Evolutionary conservation across 2,888 invertebrate genomes (phyloP), one percentile per base, ranked within the genome.

Genomic region (Choreutis nemorana): DNA sequence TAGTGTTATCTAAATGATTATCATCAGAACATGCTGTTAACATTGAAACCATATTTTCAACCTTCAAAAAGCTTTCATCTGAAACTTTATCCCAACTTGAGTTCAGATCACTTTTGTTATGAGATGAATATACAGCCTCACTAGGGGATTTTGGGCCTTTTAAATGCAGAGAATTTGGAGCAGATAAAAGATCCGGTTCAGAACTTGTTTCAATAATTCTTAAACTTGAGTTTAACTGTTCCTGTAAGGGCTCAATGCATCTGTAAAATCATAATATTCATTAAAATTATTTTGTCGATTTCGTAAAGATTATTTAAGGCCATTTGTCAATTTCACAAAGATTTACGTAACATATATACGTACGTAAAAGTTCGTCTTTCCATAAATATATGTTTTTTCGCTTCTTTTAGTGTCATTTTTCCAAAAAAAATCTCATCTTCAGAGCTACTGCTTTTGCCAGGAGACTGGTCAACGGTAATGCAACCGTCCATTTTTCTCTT

Each of bases 381-480:
- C 39, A 46, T 34, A 23, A 54, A 32, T 29, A 65, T 37, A 36
- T 42, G 50, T 40, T 52, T 63, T 38, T 55, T 58, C 5, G 63
- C 34, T 60, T 70, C 68, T 41, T 56, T 57, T 2, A 67, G 33
- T 8, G 61, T 49, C n/a, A 68, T 30, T 27, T 58, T 56, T 15
- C 68, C 70, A 30, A 59, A 50, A 43, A 52, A 64, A 25, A 68
- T 45, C 45, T 68, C 68, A 24, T 66, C 63, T 15, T 68, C 67
- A 41, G 52, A 5, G 8, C 8, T 5, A 18, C 18, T 8, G 11
- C 5, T 5, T 12, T 25, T 13, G 6, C 6, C 8, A 13, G 26
- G n/a, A n/a, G n/a, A n/a, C n/a, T n/a, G n/a, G n/a, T n/a, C n/a
- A n/a, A n/a, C n/a, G n/a, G n/a, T n/a, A n/a, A n/a, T n/a, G n/a